Percentiles rank a stretch among this genome's conserved stretches.
phyloP scores from a whole-genome alignment of 2,888 invertebrate species.

The Spodoptera littoralis region DNA sequence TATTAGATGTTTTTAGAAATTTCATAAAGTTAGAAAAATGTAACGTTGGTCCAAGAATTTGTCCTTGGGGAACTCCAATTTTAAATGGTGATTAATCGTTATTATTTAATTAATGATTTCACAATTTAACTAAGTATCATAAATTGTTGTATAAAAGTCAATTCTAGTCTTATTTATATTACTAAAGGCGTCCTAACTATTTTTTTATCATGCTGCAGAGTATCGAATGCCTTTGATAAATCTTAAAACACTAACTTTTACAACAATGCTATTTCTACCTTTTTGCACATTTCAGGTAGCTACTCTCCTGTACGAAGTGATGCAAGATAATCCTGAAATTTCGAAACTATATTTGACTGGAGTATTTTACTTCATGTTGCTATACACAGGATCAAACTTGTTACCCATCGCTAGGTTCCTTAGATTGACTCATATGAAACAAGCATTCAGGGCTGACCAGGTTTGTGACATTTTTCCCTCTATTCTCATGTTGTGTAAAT shows the following conservation, averaged over 20 bases:
- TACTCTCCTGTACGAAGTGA: conserved; percentile 94
- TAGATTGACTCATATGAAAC: conserved; percentile 97
- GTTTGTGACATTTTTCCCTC: conserved; percentile 81
- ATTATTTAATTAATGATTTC: no score
- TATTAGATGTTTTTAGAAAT: no score
- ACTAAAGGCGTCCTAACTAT: no score
- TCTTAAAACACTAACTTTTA: background rate
- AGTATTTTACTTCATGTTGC: conserved; percentile 98
- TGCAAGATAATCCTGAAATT: conserved; percentile 98
- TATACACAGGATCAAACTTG: conserved; percentile 99
- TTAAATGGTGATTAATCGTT: no score
- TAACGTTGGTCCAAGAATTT: no score
- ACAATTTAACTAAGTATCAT: no score
- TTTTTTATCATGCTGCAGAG: background rate
- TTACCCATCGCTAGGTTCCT: conserved; percentile 98
- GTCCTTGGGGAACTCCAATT: no score
- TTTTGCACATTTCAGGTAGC: conserved; percentile 90
- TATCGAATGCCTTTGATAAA: conserved; percentile 13
- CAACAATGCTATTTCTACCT: no score
- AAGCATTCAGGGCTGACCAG: conserved; percentile 97
- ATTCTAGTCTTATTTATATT: no score
- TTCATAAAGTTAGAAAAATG: no score
- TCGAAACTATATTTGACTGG: conserved; percentile 98
- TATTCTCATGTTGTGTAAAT: no score
- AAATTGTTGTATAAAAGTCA: no score